Evolutionary conservation across 2,888 invertebrate species (phyloP).

Genomic region (Onchidella celtica): DNA sequence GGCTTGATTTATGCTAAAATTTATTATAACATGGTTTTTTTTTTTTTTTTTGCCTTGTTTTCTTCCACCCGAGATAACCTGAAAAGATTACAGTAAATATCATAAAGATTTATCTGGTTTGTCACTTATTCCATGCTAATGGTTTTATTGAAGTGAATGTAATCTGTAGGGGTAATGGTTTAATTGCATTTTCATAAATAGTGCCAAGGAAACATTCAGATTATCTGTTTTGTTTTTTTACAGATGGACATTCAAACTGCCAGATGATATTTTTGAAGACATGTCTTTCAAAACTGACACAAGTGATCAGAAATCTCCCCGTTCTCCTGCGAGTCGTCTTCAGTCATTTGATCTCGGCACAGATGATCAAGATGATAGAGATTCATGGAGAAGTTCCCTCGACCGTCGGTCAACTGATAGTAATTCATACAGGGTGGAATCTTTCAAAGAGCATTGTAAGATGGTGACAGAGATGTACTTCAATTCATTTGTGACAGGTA

Average conservation of each 20-base stretch:
- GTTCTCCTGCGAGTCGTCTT: slow-evolving; percentile 39
- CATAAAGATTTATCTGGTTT: no score
- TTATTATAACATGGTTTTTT: no score
- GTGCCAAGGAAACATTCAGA: no score
- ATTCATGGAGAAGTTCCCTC: slow-evolving; percentile 60
- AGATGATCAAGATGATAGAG: slow-evolving; percentile 48
- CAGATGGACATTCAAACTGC: slow-evolving; percentile 53
- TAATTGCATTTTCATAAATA: no score
- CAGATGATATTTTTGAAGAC: slow-evolving; percentile 75
- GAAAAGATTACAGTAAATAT: no score
- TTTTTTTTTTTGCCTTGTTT: no score
- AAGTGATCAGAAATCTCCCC: slow-evolving; percentile 47
- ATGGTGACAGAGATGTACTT: slow-evolving; percentile 84
- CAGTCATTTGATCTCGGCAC: slow-evolving; percentile 54
- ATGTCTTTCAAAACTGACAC: slow-evolving; percentile 66
- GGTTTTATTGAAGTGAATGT: no score
- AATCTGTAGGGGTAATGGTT: no score
- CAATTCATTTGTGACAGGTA: slow-evolving; percentile 84
- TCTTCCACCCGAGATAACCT: no score
- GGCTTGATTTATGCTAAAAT: no score
- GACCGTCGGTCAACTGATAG: slow-evolving; percentile 70
- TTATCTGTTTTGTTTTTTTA: background rate
- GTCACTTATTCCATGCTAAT: no score
- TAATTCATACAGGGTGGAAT: slow-evolving; percentile 63
- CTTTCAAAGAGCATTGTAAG: slow-evolving; percentile 84